phyloP scores from a whole-genome alignment of 2,797 vertebrate genomes.

The Lepus oiostolus region DNA sequence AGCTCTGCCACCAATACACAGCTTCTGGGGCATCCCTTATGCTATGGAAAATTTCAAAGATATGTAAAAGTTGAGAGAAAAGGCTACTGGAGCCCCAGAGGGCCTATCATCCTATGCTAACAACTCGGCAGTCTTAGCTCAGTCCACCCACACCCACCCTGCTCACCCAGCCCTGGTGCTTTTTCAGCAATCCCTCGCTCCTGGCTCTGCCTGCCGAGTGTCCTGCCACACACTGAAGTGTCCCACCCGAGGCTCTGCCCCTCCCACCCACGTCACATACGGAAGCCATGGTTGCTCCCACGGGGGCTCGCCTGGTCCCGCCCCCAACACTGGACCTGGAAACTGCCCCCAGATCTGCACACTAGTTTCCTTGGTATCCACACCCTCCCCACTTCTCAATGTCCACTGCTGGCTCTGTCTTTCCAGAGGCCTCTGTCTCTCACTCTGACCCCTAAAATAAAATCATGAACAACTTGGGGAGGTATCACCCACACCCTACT shows the following conservation, averaged over 20 bases:
- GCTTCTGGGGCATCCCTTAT: not conserved
- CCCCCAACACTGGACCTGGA: not conserved
- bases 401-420: not conserved
- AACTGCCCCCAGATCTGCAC: not conserved
- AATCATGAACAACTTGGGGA: not conserved
- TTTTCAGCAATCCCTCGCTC: not conserved
- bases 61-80: not conserved
- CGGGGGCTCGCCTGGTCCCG: no score
- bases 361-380: not conserved
- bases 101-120: not conserved
- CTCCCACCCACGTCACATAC: no score
- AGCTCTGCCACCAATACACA: not conserved
- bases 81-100: not conserved
- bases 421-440: not conserved
- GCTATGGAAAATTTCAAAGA: not conserved
- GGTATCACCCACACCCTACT: not conserved
- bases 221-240: not conserved
- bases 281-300: not conserved
- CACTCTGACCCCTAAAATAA: not conserved
- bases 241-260: not conserved
- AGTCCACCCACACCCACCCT: fast-evolving
- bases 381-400: not conserved
- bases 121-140: not conserved
- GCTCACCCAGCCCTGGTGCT: no score
- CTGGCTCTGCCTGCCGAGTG: not conserved